These are phyloP conservation scores for Saguinus imperator DNA, from an alignment of 2,113 vertebrate genomes.

Conservation along the genomic window DNA sequence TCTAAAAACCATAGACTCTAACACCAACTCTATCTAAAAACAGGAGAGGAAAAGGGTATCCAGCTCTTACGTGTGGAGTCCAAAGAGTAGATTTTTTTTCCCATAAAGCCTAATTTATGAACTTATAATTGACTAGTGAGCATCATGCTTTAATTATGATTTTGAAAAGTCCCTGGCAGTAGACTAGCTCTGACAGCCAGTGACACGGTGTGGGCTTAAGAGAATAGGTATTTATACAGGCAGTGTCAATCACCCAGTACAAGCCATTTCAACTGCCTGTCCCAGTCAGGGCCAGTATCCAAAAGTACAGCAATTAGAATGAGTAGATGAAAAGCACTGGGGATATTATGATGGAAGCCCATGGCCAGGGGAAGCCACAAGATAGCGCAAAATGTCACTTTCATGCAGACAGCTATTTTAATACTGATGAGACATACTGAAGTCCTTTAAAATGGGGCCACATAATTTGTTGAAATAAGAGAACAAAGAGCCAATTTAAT, in stretches of 20 bases:
- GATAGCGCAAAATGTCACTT: constrained; percentile 63
- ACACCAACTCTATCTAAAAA: neutral
- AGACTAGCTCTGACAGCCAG: constrained; percentile 65
- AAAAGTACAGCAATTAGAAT: constrained; percentile 63
- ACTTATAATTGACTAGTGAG: constrained; percentile 57
- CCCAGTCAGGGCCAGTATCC: constrained; percentile 51
- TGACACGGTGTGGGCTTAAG: constrained; percentile 62
- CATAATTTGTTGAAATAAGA: neutral
- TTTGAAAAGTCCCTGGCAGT: constrained; percentile 56
- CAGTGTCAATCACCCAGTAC: constrained; percentile 55
- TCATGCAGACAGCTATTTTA: constrained; percentile 26
- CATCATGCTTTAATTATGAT: constrained; percentile 66
- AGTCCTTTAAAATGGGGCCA: constrained; percentile 25
- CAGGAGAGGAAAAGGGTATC: neutral
- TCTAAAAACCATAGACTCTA: neutral
- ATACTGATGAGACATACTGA: constrained; percentile 12
- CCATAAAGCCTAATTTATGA: constrained; percentile 47
- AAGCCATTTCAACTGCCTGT: constrained; percentile 60
- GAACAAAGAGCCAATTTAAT: constrained; percentile 8
- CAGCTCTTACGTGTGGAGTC: neutral
- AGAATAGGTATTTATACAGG: constrained; percentile 66
- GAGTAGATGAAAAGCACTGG: constrained; percentile 43
- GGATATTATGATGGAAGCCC: neutral
- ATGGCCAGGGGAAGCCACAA: neutral
- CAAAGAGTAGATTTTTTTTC: neutral